These are phyloP conservation scores for Gallinago stenura DNA, from an alignment of 2,797 vertebrate species.

Conservation along the genomic window DNA sequence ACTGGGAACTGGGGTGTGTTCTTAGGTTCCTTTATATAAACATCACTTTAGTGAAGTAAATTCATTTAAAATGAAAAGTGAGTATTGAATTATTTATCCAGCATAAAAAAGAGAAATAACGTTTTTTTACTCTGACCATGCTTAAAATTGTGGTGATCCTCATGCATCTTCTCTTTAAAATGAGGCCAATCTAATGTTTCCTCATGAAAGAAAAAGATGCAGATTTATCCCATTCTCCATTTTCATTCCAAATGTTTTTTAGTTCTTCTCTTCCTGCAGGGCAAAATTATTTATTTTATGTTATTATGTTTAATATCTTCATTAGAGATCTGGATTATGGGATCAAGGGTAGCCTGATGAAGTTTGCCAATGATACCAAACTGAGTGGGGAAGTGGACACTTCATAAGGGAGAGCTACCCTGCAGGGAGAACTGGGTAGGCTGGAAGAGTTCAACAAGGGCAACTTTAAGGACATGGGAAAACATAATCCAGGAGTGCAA, in stretches of 20 bases:
- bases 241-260: background rate
- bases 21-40: background rate
- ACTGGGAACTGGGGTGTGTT: background rate
- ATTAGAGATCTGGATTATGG: background rate
- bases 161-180: background rate
- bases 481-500: background rate
- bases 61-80: background rate
- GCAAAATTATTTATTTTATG: background rate
- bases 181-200: background rate
- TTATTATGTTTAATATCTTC: background rate
- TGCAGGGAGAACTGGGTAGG: background rate
- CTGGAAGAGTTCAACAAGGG: background rate
- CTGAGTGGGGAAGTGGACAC: background rate
- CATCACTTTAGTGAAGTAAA: background rate
- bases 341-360: background rate
- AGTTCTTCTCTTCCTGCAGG: background rate
- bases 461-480: background rate
- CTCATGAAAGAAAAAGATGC: background rate
- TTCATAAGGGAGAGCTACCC: background rate
- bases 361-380: background rate
- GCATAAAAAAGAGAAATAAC: background rate
- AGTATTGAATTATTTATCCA: background rate
- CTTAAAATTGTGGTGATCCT: background rate
- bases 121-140: background rate
- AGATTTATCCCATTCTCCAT: background rate